Evolutionary conservation across 2,113 vertebrate species (phyloP), one percentile per base, ranked within the genome.

Genomic region (Campylorhamphus procurvoides): DNA sequence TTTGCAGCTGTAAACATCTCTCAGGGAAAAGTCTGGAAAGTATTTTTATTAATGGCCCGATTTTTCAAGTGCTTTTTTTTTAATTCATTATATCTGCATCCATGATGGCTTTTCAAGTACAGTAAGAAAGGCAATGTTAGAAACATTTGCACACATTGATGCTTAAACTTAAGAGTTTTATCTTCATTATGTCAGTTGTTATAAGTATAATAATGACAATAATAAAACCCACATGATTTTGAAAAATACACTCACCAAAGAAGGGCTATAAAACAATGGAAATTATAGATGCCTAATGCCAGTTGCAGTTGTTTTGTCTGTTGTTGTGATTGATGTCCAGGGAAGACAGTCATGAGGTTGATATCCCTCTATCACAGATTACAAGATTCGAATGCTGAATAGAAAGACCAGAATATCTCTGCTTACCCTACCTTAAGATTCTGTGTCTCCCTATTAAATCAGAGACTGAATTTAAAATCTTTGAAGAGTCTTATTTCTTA

Each of bases 1-100:
- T 56, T 95, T 92, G 87, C 82, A 96, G 66, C 75, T 96, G 93
- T 95, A 87, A 58, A n/a, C 67, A 40, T 84, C 73, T 92, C 77
- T 84, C 64, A 80, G 94, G 75, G 72, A 77, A 84, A 84, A 84
- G 49, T 67, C 52, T 91, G 76, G 86, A 91, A 89, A 35, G 69
- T 53, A 17, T 89, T 92, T 95, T 84, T 63, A 49, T 71, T 92
- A 89, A 82, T 56, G 53, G 53, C 89, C 62, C 12, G 13, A 39
- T 81, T 95, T 94, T 95, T 39, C 7, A 3, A 63, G 47, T 74
- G 33, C 6, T 20, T 71, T 78, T 87, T 91, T 75, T 91, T 75
- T 46, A 6, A 88, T 76, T 88, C 64, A 39, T 86, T 90, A 22
- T 12, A 58, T 74, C 60, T 92, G 40, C 60, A 71, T 67, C 64